Evolutionary conservation across 2,888 invertebrate genomes (phyloP).

Genomic region (Acrobasis consociella): DNA sequence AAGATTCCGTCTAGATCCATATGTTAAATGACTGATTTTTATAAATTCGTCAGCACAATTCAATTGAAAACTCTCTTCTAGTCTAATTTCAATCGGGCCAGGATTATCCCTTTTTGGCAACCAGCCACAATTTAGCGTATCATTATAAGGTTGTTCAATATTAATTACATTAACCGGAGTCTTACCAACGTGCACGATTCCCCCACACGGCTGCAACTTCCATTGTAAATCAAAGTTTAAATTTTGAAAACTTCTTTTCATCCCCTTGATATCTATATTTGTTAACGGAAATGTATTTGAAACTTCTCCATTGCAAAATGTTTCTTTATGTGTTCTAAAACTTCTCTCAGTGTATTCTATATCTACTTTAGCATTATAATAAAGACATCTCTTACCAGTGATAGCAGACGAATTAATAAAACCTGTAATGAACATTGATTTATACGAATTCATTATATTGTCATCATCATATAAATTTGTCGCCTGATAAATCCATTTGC

Average conservation of each 20-base stretch:
- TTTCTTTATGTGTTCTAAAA: background rate
- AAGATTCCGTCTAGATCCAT: constrained; percentile 46
- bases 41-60: constrained; percentile 67
- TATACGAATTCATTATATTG: constrained; percentile 37
- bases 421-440: constrained; percentile 51
- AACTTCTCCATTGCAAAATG: background rate
- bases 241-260: constrained; percentile 40
- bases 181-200: constrained; percentile 63
- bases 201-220: constrained; percentile 85
- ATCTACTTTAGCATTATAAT: constrained; percentile 48
- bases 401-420: constrained; percentile 48
- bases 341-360: constrained; percentile 33
- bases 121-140: constrained; percentile 89
- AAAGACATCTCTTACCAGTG: constrained; percentile 45
- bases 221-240: constrained; percentile 68
- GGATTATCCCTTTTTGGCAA: constrained; percentile 7
- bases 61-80: constrained; percentile 53
- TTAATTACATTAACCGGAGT: constrained; percentile 52
- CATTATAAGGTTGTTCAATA: constrained; percentile 65
- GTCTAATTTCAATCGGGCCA: constrained; percentile 52
- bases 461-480: background rate
- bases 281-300: constrained; percentile 56
- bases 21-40: constrained; percentile 49
- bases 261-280: constrained; percentile 49
- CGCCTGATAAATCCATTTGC: constrained; percentile 59